Base-by-base conservation (phyloP, 2,888 invertebrate species). In the Caenorhabditis doughertyi region DNA sequence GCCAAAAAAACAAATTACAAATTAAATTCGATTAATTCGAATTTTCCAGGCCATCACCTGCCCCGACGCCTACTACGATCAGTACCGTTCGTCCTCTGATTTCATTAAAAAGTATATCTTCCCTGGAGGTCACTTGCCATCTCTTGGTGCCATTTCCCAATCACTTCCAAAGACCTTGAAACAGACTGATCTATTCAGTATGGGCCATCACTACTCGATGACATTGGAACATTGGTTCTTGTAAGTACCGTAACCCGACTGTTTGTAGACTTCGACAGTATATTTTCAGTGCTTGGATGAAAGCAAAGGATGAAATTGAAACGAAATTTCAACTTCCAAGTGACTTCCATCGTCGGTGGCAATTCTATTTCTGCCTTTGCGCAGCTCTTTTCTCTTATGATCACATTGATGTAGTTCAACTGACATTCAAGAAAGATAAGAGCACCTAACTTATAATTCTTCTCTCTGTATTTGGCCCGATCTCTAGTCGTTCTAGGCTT, bases 51-150 rank as follows among this genome's bases (percentile, higher is more conserved):
- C 86, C 8, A 90, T 90, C 67, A 82, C 79, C 62, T 89, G 89
- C 53, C 89, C 88, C 7, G 89, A 90, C 58, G 84, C 84, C 16
- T 84, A 87, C 64, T 90, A 90, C 80, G 89, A 89, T 35, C 80
- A 79, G 27, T 89, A 89, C 74, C 79, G 86, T 27, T 81, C 81
- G 2, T 84, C 84, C 25, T 86, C 87, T 13, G 89, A 90, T 76
- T 90, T 89, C 83, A 89, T 90, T 72, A 89, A 89, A 79, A 90
- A 90, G 83, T 87, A 90, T 82, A 89, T 90, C 60, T 89, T 89
- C 81, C 90, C 90, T 32, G 90, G 90, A 51, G 89, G 89, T 9
- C 89, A 90, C 68, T 73, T 90, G 84, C 90, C 90, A 29, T 88
- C 85, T 7, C 74, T 89, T 42, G 84, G 84, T 25, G 84, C 84